Conservation (phyloP, 2,888 invertebrate species). For the Hypolimnas misippus region DNA sequence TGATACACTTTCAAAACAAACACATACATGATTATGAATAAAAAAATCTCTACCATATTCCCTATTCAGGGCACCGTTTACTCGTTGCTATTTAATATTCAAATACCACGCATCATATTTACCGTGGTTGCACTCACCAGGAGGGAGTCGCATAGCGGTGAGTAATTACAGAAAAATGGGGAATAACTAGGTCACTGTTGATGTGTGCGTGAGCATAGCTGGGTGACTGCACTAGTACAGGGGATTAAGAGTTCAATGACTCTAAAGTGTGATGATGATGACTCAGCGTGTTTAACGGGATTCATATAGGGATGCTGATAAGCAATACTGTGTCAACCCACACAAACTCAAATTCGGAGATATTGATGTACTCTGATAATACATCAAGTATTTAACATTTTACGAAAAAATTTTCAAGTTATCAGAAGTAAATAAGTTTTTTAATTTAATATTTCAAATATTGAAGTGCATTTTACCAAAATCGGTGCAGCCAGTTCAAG, state of each 20-base stretch:
- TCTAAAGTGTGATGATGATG: conserved; percentile 39
- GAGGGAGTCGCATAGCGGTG: conserved; percentile 71
- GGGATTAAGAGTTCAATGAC: conserved; percentile 45
- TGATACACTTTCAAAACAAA: background rate
- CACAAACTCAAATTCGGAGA: no score
- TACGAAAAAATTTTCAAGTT: no score
- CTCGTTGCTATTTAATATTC: conserved; percentile 22
- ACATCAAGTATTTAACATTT: no score
- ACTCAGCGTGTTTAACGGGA: conserved; percentile 23
- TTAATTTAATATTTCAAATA: no score
- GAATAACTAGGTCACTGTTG: conserved; percentile 74
- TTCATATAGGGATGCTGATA: no score
- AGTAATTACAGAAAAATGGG: conserved; percentile 83
- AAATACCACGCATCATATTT: conserved; percentile 32
- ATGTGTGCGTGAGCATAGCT: conserved; percentile 54
- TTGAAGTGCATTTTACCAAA: no score
- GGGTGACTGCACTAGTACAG: conserved; percentile 38
- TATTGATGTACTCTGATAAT: no score
- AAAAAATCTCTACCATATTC: conserved; percentile 9
- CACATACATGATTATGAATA: background rate
- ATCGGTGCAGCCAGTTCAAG: no score
- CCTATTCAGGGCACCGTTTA: conserved; percentile 16
- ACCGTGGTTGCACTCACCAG: conserved; percentile 40
- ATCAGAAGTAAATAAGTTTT: no score
- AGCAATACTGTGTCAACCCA: no score